Conservation (phyloP, 2,113 vertebrate genomes). For the Cisticola juncidis region DNA sequence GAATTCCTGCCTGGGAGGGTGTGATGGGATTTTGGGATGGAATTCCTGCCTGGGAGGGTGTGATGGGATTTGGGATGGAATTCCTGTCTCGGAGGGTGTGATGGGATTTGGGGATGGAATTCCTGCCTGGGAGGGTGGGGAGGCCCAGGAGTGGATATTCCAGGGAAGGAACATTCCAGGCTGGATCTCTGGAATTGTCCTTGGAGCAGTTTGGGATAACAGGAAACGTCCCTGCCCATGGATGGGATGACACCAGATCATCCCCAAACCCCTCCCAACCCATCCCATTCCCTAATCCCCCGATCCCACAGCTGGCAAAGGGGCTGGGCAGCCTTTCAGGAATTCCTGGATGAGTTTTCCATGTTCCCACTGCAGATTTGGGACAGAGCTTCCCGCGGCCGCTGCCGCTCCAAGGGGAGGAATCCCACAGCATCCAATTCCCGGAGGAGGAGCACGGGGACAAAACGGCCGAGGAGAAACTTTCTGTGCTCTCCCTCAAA, state of each 20-base stretch:
- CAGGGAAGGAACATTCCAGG: not conserved
- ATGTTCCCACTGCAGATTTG: conserved; percentile 1
- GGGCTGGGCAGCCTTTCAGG: not conserved
- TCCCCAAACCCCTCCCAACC: not conserved
- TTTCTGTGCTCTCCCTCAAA: not conserved
- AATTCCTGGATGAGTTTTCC: not conserved
- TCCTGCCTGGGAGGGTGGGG: not conserved
- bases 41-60: no score
- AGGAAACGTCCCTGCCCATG: not conserved
- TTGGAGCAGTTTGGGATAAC: not conserved
- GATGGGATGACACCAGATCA: not conserved
- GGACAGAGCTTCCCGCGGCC: not conserved
- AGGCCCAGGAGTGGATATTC: not conserved
- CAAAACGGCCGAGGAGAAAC: conserved; percentile 21
- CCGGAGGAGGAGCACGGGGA: conserved; percentile 75
- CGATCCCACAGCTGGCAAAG: not conserved
- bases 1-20: not conserved
- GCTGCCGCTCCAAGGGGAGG: not conserved
- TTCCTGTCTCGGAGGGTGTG: not conserved
- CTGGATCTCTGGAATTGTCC: not conserved
- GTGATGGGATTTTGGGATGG: no score
- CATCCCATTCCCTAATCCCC: not conserved
- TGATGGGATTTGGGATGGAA: no score
- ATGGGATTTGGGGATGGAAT: not conserved
- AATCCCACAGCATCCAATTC: conserved; percentile 72